These are phyloP conservation scores for Moxostoma hubbsi DNA, from an alignment of 2,797 vertebrate species.

Conservation along the genomic window DNA sequence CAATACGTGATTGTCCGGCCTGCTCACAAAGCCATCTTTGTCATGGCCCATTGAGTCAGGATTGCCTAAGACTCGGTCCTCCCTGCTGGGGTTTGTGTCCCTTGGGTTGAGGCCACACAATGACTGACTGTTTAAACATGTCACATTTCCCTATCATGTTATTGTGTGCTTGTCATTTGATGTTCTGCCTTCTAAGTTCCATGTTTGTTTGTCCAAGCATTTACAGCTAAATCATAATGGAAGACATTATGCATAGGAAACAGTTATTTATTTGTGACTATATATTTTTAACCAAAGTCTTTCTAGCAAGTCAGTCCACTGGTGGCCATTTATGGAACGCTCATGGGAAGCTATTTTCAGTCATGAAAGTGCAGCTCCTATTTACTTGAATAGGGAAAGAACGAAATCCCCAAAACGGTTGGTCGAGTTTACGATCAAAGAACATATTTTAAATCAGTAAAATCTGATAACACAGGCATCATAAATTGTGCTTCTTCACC, in stretches of 20 bases:
- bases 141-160: slow-evolving; percentile 28
- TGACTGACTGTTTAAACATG: slow-evolving; percentile 47
- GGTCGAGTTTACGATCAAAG: too few relatives aligned
- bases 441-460: too few relatives aligned
- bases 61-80: slow-evolving; percentile 43
- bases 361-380: too few relatives aligned
- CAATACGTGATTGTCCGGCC: slow-evolving; percentile 31
- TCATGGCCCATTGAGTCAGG: slow-evolving; percentile 41
- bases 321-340: too few relatives aligned
- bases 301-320: too few relatives aligned
- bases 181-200: slow-evolving; percentile 39
- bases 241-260: neutral
- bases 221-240: neutral
- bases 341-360: too few relatives aligned
- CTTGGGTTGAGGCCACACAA: slow-evolving; percentile 46
- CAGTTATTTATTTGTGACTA: neutral
- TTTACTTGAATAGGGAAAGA: too few relatives aligned
- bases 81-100: slow-evolving; percentile 38
- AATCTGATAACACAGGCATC: too few relatives aligned
- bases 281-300: too few relatives aligned
- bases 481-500: too few relatives aligned
- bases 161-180: slow-evolving; percentile 32
- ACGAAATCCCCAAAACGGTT: too few relatives aligned
- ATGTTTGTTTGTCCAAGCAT: neutral
- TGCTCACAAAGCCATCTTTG: slow-evolving; percentile 52